phyloP scores from a whole-genome alignment of 2,113 vertebrate species.

The Piaya cayana region DNA sequence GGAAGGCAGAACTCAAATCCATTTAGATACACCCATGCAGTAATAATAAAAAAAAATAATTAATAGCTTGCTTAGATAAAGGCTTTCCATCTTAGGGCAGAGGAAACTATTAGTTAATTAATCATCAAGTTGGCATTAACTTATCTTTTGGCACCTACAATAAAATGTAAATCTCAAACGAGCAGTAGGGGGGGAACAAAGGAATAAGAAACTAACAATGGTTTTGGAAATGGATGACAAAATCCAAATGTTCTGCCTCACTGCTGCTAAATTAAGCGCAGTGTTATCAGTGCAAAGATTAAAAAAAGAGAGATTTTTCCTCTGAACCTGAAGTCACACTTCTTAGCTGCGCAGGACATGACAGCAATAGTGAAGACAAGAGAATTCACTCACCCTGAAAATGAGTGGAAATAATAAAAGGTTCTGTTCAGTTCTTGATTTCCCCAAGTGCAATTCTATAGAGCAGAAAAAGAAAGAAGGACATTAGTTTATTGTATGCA shows the following conservation, averaged over 20 bases:
- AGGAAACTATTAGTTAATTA: slow-evolving; percentile 54
- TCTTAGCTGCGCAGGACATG: background rate
- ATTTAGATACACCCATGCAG: background rate
- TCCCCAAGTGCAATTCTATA: background rate
- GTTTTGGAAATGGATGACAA: slow-evolving; percentile 67
- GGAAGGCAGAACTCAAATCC: background rate
- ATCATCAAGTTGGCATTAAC: slow-evolving; percentile 50
- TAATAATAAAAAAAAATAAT: slow-evolving; percentile 46
- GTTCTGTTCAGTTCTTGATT: background rate
- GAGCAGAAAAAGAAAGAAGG: background rate
- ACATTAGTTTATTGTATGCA: background rate
- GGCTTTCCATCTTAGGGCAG: slow-evolving; percentile 33
- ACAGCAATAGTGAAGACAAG: slow-evolving; percentile 7
- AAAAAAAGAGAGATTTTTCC: slow-evolving; percentile 50
- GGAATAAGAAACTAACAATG: slow-evolving; percentile 51
- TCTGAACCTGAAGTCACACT: slow-evolving; percentile 19
- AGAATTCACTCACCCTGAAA: slow-evolving; percentile 67
- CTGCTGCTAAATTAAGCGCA: slow-evolving; percentile 59
- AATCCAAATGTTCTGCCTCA: slow-evolving; percentile 66
- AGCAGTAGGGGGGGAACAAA: slow-evolving; percentile 20
- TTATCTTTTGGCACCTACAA: slow-evolving; percentile 64
- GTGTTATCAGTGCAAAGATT: slow-evolving; percentile 49
- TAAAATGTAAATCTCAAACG: slow-evolving; percentile 43
- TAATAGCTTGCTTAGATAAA: slow-evolving; percentile 48
- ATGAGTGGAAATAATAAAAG: slow-evolving; percentile 8